Percentiles rank a stretch among this genome's conserved stretches.
phyloP scores from a whole-genome alignment of 1,140 invertebrate genomes.

The Meloidogyne exigua region DNA sequence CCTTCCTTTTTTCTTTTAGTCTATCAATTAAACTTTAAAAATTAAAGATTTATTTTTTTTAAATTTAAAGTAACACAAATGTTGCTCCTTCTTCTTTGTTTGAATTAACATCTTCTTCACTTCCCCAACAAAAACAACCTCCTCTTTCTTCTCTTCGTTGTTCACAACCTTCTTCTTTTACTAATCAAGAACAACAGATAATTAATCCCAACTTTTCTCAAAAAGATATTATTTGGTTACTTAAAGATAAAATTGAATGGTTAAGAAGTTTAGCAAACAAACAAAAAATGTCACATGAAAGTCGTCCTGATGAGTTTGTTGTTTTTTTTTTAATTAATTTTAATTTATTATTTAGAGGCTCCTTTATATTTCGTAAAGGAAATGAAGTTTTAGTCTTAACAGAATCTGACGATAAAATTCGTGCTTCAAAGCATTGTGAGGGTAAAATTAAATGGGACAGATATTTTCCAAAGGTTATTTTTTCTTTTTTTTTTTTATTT shows the following conservation, averaged over 20 bases:
- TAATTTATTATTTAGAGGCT: conserved; percentile 12
- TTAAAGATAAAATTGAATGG: conserved; percentile 18
- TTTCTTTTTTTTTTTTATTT: not conserved
- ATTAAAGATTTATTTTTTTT: too few relatives aligned
- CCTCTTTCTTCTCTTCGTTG: too few relatives aligned
- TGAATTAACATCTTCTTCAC: too few relatives aligned
- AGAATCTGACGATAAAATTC: conserved; percentile 20
- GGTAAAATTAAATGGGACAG: conserved; percentile 4
- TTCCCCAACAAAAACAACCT: too few relatives aligned
- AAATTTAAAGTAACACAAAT: too few relatives aligned
- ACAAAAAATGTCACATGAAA: conserved; percentile 18
- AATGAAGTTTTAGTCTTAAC: conserved; percentile 17
- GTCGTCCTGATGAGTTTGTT: conserved; percentile 15
- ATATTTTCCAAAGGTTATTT: conserved; percentile 13
- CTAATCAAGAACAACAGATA: not conserved
- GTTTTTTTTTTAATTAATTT: not conserved
- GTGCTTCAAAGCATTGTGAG: not conserved
- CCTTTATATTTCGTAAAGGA: conserved; percentile 15
- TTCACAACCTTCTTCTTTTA: too few relatives aligned
- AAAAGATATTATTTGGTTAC: not conserved
- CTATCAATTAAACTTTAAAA: too few relatives aligned
- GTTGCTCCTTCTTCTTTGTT: too few relatives aligned
- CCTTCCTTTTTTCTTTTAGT: too few relatives aligned
- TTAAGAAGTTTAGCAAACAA: conserved; percentile 12
- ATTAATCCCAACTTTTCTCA: too few relatives aligned